Percentiles rank a stretch among this genome's conserved stretches.
Evolutionary conservation across 1,140 invertebrate species (phyloP).

Genomic region (Drosophila fuyamai): DNA sequence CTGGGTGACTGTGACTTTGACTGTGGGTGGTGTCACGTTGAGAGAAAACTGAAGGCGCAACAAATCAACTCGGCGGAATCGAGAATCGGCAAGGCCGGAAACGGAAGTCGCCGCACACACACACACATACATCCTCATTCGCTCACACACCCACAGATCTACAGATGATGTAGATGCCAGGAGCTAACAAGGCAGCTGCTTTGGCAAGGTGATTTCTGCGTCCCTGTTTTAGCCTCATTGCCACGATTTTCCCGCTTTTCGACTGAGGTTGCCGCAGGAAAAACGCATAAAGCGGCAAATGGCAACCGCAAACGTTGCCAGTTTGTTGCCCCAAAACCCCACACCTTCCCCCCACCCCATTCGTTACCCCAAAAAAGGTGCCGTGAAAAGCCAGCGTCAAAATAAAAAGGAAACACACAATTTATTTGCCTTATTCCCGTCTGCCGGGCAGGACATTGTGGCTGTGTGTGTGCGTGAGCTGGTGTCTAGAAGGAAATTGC

Average conservation of each 20-base stretch:
- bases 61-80: conserved; percentile 62
- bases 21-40: not conserved
- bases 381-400: conserved; percentile 20
- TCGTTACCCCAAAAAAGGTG: not conserved
- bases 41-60: conserved; percentile 48
- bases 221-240: not conserved
- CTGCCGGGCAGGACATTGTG: conserved; percentile 18
- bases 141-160: conserved; percentile 3
- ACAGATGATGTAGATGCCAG: conserved; percentile 55
- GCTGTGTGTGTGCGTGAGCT: not conserved
- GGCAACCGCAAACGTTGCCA: conserved; percentile 67
- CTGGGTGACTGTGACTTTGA: not conserved
- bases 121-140: conserved; percentile 12
- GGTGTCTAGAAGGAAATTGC: conserved; percentile 65
- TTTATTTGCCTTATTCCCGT: conserved; percentile 44
- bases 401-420: conserved; percentile 56
- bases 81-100: conserved; percentile 42
- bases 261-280: conserved; percentile 26
- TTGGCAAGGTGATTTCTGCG: conserved; percentile 28
- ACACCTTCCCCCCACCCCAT: not conserved
- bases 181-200: conserved; percentile 54
- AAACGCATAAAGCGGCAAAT: conserved; percentile 78
- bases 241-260: conserved; percentile 1
- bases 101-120: conserved; percentile 50
- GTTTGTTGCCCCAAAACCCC: conserved; percentile 26